Percentiles rank a stretch among this genome's conserved stretches.
phyloP scores from a whole-genome alignment of 2,888 invertebrate species.

The Drosophila colorata region DNA sequence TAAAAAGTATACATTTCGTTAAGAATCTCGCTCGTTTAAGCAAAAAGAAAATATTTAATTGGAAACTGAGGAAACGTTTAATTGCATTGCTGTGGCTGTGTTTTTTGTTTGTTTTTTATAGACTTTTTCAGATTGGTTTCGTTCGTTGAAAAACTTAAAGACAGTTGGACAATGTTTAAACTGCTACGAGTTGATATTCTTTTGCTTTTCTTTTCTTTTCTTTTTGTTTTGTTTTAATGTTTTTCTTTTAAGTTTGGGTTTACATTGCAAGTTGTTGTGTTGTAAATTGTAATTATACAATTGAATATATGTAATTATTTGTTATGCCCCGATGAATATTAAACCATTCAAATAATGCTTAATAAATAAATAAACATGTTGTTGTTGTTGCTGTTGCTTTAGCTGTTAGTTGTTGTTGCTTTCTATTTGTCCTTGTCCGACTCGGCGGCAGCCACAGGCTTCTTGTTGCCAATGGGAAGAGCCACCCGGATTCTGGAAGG shows the following conservation, averaged over 20 bases:
- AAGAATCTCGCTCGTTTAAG: conserved; percentile 35
- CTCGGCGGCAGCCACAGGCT: conserved; percentile 87
- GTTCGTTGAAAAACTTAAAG: conserved; percentile 81
- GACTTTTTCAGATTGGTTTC: conserved; percentile 53
- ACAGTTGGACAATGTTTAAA: conserved; percentile 77
- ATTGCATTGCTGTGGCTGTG: conserved; percentile 77
- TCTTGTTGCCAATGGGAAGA: conserved; percentile 95
- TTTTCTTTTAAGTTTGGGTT: conserved; percentile 59
- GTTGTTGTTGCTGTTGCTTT: conserved; percentile 57
- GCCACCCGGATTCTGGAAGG: conserved; percentile 92
- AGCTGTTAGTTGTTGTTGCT: conserved; percentile 55
- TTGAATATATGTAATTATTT: conserved; percentile 62
- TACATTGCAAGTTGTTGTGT: conserved; percentile 42
- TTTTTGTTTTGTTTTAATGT: conserved; percentile 59
- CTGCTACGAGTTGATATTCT: conserved; percentile 59
- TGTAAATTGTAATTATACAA: conserved; percentile 67
- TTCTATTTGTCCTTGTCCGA: conserved; percentile 93
- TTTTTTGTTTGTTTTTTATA: conserved; percentile 28
- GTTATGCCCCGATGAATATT: conserved; percentile 77
- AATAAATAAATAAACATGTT: conserved; percentile 77
- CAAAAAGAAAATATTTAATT: conserved; percentile 28
- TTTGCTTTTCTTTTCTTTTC: conserved; percentile 6
- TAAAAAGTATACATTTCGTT: conserved; percentile 39
- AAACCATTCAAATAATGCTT: conserved; percentile 80
- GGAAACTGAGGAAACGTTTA: conserved; percentile 63